Conservation (phyloP, 2,797 vertebrate species). For the Parauchenoglanis punctatus region DNA sequence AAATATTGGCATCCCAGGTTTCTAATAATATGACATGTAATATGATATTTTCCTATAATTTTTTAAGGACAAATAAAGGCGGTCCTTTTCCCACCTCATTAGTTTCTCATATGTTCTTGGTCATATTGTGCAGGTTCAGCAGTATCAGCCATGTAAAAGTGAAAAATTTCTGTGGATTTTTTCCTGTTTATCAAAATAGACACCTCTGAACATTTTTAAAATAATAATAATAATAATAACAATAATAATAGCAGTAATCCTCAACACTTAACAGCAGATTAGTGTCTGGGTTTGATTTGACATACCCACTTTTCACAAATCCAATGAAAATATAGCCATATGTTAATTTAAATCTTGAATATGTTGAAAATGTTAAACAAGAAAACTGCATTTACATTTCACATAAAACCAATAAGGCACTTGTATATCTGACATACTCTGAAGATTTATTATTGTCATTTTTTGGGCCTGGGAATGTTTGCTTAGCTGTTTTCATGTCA, state of each 20-base stretch:
- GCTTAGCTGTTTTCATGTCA: slow-evolving; percentile 45
- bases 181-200: not conserved
- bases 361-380: not conserved
- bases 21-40: not conserved
- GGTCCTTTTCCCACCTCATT: not conserved
- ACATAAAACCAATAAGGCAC: not conserved
- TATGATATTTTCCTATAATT: not conserved
- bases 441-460: slow-evolving; percentile 12
- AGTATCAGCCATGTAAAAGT: not conserved
- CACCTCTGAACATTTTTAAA: not conserved
- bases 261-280: not conserved
- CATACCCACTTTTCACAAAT: not conserved
- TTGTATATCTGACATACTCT: not conserved
- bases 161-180: not conserved
- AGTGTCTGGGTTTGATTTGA: not conserved
- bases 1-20: not conserved
- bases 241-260: not conserved
- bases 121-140: not conserved
- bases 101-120: not conserved
- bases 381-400: too few species aligned
- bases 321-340: not conserved
- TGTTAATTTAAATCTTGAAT: not conserved
- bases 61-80: not conserved
- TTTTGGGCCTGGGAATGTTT: slow-evolving; percentile 29
- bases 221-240: not conserved